These are phyloP conservation scores for Synanthedon tipuliformis DNA, from an alignment of 2,888 invertebrate species.

Conservation along the genomic window DNA sequence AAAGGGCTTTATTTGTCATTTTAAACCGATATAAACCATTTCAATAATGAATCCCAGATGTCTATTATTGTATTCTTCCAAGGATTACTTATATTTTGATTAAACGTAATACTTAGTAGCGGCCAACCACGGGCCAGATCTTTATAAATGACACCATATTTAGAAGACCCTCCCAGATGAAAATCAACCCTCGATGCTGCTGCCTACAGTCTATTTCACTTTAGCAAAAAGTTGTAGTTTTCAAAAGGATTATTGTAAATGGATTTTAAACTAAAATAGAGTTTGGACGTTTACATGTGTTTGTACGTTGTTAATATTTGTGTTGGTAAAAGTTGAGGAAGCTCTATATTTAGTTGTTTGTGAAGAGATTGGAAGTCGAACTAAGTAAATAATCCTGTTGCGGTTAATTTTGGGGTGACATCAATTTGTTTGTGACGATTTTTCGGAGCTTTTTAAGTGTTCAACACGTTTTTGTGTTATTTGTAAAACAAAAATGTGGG, in stretches of 20 bases:
- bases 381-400: constrained; percentile 31
- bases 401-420: constrained; percentile 31
- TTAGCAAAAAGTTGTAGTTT: constrained; percentile 18
- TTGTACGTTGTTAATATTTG: constrained; percentile 10
- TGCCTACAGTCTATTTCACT: constrained; percentile 12
- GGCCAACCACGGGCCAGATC: constrained; percentile 34
- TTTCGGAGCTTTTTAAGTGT: too few species aligned
- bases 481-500: too few species aligned
- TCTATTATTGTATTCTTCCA: constrained; percentile 15
- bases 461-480: too few species aligned
- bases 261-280: constrained; percentile 29
- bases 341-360: constrained; percentile 3
- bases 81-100: constrained; percentile 42
- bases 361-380: constrained; percentile 1
- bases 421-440: not conserved
- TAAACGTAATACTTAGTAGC: constrained; percentile 33
- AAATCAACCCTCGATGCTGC: constrained; percentile 23
- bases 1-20: too few species aligned
- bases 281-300: constrained; percentile 39
- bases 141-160: constrained; percentile 39
- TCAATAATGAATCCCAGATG: not conserved
- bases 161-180: constrained; percentile 15
- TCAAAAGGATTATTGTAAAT: constrained; percentile 58
- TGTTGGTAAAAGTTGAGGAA: constrained; percentile 13
- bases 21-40: not conserved